Evolutionary conservation across 2,113 vertebrate genomes (phyloP).

Genomic region (Odontophorus gujanensis): DNA sequence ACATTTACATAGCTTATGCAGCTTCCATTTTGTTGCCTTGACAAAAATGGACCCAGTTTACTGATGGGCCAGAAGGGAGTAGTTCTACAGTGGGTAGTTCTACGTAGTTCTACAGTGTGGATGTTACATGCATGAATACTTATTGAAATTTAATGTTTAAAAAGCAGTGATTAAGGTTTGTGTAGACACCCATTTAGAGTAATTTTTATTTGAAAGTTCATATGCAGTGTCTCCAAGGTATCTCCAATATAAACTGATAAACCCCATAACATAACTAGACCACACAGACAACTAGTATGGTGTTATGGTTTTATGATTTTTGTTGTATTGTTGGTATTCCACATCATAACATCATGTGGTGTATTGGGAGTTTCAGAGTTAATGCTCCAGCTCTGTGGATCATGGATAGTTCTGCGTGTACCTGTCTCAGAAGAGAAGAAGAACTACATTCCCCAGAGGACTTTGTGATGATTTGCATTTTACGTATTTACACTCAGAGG

Average conservation of each 20-base stretch:
- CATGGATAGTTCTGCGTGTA: too few relatives aligned
- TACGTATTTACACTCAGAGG: too few relatives aligned
- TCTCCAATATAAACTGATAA: not conserved
- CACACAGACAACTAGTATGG: not conserved
- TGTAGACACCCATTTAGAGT: not conserved
- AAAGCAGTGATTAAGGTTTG: not conserved
- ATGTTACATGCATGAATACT: rapidly evolving
- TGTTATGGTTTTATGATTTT: too few relatives aligned
- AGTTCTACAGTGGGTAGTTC: not conserved
- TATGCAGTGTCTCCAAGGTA: not conserved
- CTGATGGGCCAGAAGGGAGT: rapidly evolving
- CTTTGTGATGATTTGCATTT: too few relatives aligned
- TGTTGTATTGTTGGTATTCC: too few relatives aligned
- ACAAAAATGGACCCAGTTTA: not conserved
- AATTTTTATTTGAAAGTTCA: not conserved
- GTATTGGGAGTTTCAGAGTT: too few relatives aligned
- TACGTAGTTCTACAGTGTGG: rapidly evolving
- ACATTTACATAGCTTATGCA: not conserved
- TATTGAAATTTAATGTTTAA: not conserved
- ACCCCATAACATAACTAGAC: not conserved
- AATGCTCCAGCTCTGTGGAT: too few relatives aligned
- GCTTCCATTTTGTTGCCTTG: not conserved
- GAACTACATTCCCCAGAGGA: too few relatives aligned
- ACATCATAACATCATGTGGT: too few relatives aligned
- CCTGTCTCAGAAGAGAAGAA: too few relatives aligned